These are phyloP conservation scores for Solenopsis invicta DNA, from an alignment of 1,140 invertebrate genomes.

Conservation along the genomic window DNA sequence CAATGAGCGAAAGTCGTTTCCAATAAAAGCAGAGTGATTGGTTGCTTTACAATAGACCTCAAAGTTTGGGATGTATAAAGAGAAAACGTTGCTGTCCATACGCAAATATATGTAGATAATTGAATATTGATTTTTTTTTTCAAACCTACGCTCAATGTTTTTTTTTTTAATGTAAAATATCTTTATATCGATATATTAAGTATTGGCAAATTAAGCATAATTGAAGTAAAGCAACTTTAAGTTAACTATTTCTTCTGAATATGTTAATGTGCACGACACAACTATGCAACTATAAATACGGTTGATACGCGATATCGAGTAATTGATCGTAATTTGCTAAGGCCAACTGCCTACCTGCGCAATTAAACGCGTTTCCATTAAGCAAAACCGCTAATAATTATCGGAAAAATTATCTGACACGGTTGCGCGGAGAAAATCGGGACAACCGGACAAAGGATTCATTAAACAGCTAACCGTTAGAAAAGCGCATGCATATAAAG, in stretches of 20 bases:
- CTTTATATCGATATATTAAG: neutral
- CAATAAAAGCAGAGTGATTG: neutral
- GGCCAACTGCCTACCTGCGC: neutral
- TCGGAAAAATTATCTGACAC: neutral
- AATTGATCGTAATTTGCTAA: neutral
- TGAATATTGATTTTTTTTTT: neutral
- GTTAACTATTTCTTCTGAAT: neutral
- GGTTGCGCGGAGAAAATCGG: neutral
- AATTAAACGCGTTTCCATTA: neutral
- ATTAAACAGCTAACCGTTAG: conserved; percentile 1
- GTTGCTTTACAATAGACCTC: neutral
- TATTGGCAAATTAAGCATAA: neutral
- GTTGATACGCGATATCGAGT: neutral
- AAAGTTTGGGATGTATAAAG: neutral
- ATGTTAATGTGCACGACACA: neutral
- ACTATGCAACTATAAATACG: neutral
- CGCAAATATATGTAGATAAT: neutral
- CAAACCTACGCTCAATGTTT: neutral
- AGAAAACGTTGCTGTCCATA: neutral
- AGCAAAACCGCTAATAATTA: neutral
- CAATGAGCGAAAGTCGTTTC: conserved; percentile 1
- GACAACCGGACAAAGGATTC: neutral
- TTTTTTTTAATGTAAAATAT: neutral
- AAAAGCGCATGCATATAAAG: neutral
- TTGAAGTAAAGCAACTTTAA: neutral